Evolutionary conservation across 2,888 invertebrate species (phyloP).

Genomic region (Apomyelois bistriatella): DNA sequence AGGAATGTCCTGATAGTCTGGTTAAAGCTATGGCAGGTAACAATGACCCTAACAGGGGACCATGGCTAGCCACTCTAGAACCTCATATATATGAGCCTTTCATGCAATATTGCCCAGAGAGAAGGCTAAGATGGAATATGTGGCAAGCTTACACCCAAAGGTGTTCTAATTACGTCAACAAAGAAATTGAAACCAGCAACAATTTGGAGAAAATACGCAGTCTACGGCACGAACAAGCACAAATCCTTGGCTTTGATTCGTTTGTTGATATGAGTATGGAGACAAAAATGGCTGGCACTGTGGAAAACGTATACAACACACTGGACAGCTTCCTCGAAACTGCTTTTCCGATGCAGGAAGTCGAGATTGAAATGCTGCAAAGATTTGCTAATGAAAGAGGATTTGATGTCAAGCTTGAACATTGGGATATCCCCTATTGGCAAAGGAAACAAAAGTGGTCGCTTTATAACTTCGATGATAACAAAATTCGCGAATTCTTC

Average conservation of each 20-base stretch:
- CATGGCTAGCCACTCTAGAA: slow-evolving; percentile 91
- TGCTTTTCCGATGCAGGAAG: slow-evolving; percentile 87
- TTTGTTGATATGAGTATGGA: slow-evolving; percentile 94
- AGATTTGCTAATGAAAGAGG: slow-evolving; percentile 87
- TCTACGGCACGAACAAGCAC: slow-evolving; percentile 85
- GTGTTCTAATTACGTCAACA: slow-evolving; percentile 83
- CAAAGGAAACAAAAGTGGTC: slow-evolving; percentile 85
- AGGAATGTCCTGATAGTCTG: slow-evolving; percentile 86
- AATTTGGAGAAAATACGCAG: slow-evolving; percentile 88
- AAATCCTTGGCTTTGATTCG: slow-evolving; percentile 87
- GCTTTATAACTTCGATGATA: slow-evolving; percentile 84
- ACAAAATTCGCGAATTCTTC: slow-evolving; percentile 88
- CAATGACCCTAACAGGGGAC: slow-evolving; percentile 83
- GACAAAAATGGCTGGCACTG: slow-evolving; percentile 93
- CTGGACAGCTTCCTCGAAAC: slow-evolving; percentile 83
- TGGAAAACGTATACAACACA: slow-evolving; percentile 86
- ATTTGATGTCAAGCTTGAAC: slow-evolving; percentile 83
- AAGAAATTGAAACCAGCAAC: slow-evolving; percentile 84
- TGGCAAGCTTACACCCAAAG: slow-evolving; percentile 90
- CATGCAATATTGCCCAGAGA: slow-evolving; percentile 91
- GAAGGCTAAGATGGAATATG: slow-evolving; percentile 88
- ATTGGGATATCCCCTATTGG: slow-evolving; percentile 95
- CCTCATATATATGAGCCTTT: slow-evolving; percentile 86
- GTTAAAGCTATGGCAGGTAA: slow-evolving; percentile 83
- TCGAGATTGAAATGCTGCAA: slow-evolving; percentile 85